Evolutionary conservation across 2,888 invertebrate genomes (phyloP).

Genomic region (Himalopsyche kuldschensis): DNA sequence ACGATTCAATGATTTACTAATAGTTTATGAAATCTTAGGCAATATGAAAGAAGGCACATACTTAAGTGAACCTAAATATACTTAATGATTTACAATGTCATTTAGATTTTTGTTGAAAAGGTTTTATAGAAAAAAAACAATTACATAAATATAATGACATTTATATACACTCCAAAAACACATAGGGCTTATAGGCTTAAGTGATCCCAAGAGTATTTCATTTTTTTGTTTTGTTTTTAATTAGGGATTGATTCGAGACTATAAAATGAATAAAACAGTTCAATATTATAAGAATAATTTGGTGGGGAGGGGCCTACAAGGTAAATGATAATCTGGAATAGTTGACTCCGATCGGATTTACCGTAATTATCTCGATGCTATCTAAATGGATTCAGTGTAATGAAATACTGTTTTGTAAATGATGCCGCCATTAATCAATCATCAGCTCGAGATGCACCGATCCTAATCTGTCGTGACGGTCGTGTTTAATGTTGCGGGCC

Average conservation of each 20-base stretch:
- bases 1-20: not conserved
- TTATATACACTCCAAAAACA: constrained; percentile 7
- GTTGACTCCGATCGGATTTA: not conserved
- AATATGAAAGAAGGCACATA: not conserved
- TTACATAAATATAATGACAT: constrained; percentile 3
- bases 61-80: not conserved
- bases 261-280: not conserved
- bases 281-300: not conserved
- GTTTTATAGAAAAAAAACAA: not conserved
- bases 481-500: constrained; percentile 70
- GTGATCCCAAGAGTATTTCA: constrained; percentile 4
- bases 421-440: constrained; percentile 51
- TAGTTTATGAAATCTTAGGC: not conserved
- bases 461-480: constrained; percentile 68
- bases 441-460: constrained; percentile 75
- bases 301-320: not conserved
- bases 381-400: not conserved
- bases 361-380: not conserved
- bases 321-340: not conserved
- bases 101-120: not conserved
- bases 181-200: constrained; percentile 1
- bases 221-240: not conserved
- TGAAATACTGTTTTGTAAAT: not conserved
- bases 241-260: not conserved
- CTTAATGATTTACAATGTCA: not conserved